Evolutionary conservation across 2,113 vertebrate genomes (phyloP).

Genomic region (Oenanthe melanoleuca): DNA sequence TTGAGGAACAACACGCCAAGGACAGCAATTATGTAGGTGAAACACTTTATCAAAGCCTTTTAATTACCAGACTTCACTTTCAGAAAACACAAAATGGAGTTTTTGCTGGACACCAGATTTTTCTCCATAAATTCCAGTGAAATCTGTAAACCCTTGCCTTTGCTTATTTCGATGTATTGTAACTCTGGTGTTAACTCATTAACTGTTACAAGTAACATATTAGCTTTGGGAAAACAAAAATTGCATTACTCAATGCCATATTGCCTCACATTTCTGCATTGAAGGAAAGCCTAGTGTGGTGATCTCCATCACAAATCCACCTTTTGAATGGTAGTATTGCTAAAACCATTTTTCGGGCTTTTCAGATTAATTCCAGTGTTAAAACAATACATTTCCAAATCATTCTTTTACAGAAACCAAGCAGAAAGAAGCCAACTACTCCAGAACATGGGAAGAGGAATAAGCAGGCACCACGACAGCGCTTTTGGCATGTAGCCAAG

Average conservation of each 20-base stretch:
- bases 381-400: not conserved
- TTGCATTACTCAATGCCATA: not conserved
- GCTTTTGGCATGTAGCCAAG: slow-evolving; percentile 20
- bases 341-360: not conserved
- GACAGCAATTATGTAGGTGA: not conserved
- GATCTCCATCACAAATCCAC: not conserved
- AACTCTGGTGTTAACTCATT: not conserved
- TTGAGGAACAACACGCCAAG: not conserved
- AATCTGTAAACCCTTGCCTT: not conserved
- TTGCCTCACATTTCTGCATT: not conserved
- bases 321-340: not conserved
- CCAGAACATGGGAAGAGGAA: not conserved
- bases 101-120: not conserved
- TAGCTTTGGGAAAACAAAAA: not conserved
- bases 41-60: not conserved
- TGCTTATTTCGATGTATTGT: not conserved
- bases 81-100: not conserved
- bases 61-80: not conserved
- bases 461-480: not conserved
- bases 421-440: not conserved
- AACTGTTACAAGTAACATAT: not conserved
- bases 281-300: not conserved
- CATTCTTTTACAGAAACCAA: not conserved
- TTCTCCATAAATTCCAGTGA: not conserved
- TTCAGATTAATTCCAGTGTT: not conserved